A percentile compares a stretch with the other conserved stretches of the same genome.
phyloP scores from a whole-genome alignment of 2,797 vertebrate species.

The Allobates femoralis region DNA sequence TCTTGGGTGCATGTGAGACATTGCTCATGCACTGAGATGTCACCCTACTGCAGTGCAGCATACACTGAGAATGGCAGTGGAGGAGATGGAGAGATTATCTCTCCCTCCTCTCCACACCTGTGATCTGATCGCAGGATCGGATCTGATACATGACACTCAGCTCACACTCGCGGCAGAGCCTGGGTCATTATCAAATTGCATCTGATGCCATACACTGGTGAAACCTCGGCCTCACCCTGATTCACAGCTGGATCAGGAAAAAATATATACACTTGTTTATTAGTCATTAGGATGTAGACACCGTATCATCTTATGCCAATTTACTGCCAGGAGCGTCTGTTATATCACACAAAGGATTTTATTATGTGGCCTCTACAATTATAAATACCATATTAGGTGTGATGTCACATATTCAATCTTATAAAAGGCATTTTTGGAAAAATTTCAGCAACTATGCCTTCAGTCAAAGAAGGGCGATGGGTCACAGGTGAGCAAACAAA shows the following conservation, averaged over 20 bases:
- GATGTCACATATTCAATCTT: background rate
- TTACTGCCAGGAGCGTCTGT: background rate
- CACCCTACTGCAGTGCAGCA: no score
- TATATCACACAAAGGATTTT: background rate
- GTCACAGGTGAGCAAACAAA: constrained; percentile 31
- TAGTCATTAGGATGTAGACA: background rate
- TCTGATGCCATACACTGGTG: no score
- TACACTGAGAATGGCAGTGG: no score
- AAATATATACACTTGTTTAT: background rate
- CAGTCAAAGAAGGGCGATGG: background rate
- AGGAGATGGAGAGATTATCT: no score
- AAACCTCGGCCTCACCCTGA: background rate
- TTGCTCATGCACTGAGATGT: no score
- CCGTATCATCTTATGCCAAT: background rate
- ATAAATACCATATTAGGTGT: background rate
- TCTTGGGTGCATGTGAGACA: no score
- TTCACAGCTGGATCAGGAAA: background rate
- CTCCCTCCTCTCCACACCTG: no score
- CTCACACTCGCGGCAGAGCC: no score
- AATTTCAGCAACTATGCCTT: background rate
- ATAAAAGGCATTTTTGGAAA: constrained; percentile 13
- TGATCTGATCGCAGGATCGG: no score
- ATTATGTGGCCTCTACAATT: background rate
- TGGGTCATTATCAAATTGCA: no score
- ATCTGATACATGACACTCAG: no score